These are phyloP conservation scores for Spisula subtruncata DNA, from an alignment of 2,888 invertebrate genomes.

Conservation along the genomic window DNA sequence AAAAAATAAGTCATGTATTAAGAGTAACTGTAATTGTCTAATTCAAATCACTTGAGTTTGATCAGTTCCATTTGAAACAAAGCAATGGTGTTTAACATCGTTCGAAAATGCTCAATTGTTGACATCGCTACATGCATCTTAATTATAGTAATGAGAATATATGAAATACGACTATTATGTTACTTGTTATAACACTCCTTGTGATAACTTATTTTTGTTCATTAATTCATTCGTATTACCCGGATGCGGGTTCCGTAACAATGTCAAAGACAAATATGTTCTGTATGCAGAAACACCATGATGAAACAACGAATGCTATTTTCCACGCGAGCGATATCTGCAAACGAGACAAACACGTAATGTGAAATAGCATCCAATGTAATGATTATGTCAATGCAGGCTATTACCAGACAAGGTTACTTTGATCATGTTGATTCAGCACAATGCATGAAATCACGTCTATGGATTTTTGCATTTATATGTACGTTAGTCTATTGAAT, in stretches of 20 bases:
- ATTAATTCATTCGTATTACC: too few relatives aligned
- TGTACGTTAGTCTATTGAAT: too few relatives aligned
- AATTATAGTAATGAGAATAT: too few relatives aligned
- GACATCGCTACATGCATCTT: too few relatives aligned
- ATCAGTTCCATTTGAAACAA: too few relatives aligned
- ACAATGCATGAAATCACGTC: neutral
- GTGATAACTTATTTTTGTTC: neutral
- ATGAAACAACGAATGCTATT: neutral
- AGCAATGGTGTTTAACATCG: too few relatives aligned
- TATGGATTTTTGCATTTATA: too few relatives aligned
- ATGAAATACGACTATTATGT: neutral
- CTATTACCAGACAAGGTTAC: too few relatives aligned
- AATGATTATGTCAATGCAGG: neutral
- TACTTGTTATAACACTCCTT: neutral
- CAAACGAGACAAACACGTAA: neutral
- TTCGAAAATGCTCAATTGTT: too few relatives aligned
- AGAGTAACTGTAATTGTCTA: too few relatives aligned
- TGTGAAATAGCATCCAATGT: neutral
- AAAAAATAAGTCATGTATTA: too few relatives aligned
- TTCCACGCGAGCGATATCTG: neutral
- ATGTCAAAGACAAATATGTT: conserved; percentile 19
- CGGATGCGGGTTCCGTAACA: neutral
- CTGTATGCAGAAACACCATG: neutral
- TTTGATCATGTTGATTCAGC: neutral
- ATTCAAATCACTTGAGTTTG: too few relatives aligned